A percentile compares a stretch with the other conserved stretches of the same genome.
Conservation (phyloP, 2,797 vertebrate species). For the Fistularia tabacaria region DNA sequence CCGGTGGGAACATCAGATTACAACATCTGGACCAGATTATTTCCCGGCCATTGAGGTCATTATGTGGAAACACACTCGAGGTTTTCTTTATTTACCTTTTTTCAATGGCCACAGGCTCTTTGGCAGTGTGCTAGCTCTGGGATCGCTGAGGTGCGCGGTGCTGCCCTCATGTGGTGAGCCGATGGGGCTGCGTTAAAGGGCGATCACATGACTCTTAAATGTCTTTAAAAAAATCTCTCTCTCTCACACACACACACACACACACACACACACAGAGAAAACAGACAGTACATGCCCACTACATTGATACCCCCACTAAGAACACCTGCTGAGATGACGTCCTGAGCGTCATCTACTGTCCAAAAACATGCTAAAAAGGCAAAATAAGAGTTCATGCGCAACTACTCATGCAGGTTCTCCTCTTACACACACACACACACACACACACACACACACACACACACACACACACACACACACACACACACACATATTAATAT, state of each 20-base stretch:
- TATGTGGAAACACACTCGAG: too few relatives aligned
- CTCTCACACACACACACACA: conserved; percentile 9
- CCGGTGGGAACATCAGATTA: too few relatives aligned
- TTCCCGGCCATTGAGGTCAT: too few relatives aligned
- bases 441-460: conserved; percentile 22
- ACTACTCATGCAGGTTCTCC: conserved; percentile 51
- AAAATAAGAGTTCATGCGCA: conserved; percentile 38
- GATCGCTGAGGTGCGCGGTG: conserved; percentile 26
- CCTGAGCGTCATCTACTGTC: conserved; percentile 29
- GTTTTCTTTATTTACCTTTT: too few relatives aligned
- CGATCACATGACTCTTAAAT: conserved; percentile 38
- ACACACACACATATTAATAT: conserved; percentile 38
- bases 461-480: conserved; percentile 16
- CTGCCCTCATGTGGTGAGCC: conserved; percentile 33
- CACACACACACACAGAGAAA: conserved; percentile 13
- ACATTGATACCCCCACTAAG: conserved; percentile 9
- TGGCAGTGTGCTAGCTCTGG: conserved; percentile 65
- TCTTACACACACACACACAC: conserved; percentile 7
- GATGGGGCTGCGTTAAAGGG: conserved; percentile 66
- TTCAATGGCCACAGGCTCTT: conserved; percentile 51
- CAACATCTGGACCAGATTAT: too few relatives aligned
- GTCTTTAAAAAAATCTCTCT: conserved; percentile 5
- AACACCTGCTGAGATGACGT: not conserved
- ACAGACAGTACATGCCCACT: conserved; percentile 55
- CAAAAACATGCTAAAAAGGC: conserved; percentile 51